phyloP scores from a whole-genome alignment of 2,888 invertebrate genomes.

The Polydesmus complanatus region DNA sequence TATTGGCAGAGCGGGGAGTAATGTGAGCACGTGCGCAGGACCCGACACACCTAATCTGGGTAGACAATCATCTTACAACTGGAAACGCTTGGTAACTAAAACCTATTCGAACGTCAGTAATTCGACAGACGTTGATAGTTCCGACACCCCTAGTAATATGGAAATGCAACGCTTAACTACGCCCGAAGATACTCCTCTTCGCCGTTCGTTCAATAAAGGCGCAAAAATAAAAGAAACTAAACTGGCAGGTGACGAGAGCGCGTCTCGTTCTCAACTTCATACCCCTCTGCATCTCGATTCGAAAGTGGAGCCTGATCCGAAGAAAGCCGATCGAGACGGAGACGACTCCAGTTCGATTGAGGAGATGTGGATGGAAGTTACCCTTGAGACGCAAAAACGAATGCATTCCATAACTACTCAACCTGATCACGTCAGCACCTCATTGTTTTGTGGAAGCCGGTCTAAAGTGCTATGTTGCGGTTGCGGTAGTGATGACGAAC shows the following conservation, averaged over 20 bases:
- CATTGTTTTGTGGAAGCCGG: neutral
- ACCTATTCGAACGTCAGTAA: slow-evolving; percentile 14
- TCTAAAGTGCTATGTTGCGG: slow-evolving; percentile 1
- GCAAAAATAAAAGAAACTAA: neutral
- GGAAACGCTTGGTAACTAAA: slow-evolving; percentile 14
- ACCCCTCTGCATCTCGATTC: neutral
- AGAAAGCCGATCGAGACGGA: neutral
- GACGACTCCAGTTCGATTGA: slow-evolving; percentile 8
- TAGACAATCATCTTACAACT: slow-evolving; percentile 10
- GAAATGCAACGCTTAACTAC: slow-evolving; percentile 11
- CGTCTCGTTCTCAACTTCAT: neutral
- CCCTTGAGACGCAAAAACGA: slow-evolving; percentile 10
- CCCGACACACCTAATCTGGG: neutral
- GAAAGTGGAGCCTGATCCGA: neutral
- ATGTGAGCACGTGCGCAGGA: neutral
- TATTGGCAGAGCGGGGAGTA: neutral
- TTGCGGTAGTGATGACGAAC: neutral
- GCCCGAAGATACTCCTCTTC: slow-evolving; percentile 6
- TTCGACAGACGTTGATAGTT: slow-evolving; percentile 12
- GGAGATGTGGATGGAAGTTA: slow-evolving; percentile 17
- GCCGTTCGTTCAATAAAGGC: neutral
- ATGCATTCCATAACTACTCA: neutral
- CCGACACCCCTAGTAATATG: slow-evolving; percentile 8
- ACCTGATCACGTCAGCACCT: neutral
- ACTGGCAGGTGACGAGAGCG: neutral